Evolutionary conservation across 2,888 invertebrate genomes (phyloP).

Genomic region (Thereva nobilitata): DNA sequence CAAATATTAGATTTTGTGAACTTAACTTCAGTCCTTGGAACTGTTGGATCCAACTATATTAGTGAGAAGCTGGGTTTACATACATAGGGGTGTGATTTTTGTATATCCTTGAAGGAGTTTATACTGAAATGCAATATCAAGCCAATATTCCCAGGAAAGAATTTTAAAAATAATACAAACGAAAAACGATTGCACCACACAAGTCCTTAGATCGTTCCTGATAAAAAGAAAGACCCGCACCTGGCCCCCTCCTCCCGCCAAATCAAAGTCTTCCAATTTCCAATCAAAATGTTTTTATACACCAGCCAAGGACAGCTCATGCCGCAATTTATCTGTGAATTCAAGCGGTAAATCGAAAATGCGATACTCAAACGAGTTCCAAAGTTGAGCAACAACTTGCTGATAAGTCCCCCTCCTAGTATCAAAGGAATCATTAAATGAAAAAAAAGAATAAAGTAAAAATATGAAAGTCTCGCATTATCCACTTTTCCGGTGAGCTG

Average conservation of each 20-base stretch:
- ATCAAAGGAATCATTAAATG: constrained; percentile 24
- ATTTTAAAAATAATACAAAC: too few relatives aligned
- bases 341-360: constrained; percentile 56
- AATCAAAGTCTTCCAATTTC: not conserved
- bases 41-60: too few relatives aligned
- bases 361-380: constrained; percentile 27
- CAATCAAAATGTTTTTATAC: constrained; percentile 5
- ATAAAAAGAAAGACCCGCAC: too few relatives aligned
- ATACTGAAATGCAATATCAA: too few relatives aligned
- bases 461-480: constrained; percentile 28
- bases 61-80: too few relatives aligned
- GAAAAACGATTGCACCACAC: too few relatives aligned
- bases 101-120: too few relatives aligned
- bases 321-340: constrained; percentile 47
- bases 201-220: too few relatives aligned
- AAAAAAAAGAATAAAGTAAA: constrained; percentile 3
- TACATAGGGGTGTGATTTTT: too few relatives aligned
- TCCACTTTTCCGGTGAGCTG: constrained; percentile 32
- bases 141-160: too few relatives aligned
- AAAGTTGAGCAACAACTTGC: not conserved
- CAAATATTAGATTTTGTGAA: too few relatives aligned
- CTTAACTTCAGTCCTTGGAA: too few relatives aligned
- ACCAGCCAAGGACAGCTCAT: constrained; percentile 18
- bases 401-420: constrained; percentile 20
- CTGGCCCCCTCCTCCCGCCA: not conserved